phyloP scores from a whole-genome alignment of 2,113 vertebrate genomes.

The Crypturellus undulatus region DNA sequence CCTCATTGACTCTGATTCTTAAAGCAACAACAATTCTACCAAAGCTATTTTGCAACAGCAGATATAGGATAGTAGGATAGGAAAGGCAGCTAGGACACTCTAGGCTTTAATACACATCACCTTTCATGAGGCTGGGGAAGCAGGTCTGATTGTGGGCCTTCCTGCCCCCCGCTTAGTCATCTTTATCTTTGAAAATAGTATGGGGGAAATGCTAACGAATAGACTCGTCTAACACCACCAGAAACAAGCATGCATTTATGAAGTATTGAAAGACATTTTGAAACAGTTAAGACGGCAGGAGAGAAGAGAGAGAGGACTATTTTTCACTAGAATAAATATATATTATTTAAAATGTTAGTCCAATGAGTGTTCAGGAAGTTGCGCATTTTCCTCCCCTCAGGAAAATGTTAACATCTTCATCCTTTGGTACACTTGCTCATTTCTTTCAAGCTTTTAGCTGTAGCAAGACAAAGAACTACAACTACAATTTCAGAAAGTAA shows the following conservation, averaged over 20 bases:
- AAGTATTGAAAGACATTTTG: neutral
- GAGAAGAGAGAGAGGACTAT: neutral
- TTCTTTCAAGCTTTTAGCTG: slow-evolving; percentile 5
- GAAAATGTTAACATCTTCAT: neutral
- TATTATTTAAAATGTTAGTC: neutral
- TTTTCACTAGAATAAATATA: neutral
- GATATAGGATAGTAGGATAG: neutral
- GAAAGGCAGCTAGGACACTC: neutral
- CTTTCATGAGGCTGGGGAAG: neutral
- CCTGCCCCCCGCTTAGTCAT: neutral
- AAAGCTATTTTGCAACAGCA: neutral
- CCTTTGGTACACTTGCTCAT: neutral
- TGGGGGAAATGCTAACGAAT: neutral
- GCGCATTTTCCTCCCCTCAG: neutral
- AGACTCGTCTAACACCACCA: neutral
- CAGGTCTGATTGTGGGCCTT: accelerated
- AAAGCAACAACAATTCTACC: neutral
- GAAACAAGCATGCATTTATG: neutral
- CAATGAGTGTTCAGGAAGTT: neutral
- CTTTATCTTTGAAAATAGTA: neutral
- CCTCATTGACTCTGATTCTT: neutral
- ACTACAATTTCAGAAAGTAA: slow-evolving; percentile 18
- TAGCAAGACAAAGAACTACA: slow-evolving; percentile 11
- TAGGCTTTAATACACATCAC: neutral
- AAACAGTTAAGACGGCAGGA: neutral